Evolutionary conservation across 2,888 invertebrate species (phyloP), one percentile per base, ranked within the genome.

Genomic region (Lithodes maja): DNA sequence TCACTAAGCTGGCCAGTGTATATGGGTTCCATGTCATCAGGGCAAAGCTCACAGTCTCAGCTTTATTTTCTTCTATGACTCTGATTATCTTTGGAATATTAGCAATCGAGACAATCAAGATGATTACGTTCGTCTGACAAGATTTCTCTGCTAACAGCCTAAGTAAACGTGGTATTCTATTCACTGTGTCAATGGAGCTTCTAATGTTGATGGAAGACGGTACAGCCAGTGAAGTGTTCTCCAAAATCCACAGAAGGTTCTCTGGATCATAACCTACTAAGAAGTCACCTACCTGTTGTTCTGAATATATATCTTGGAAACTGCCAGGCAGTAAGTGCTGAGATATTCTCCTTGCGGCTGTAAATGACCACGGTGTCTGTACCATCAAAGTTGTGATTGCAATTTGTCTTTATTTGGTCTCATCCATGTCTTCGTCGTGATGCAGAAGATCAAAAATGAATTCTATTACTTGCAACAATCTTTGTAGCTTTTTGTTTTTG

Each of bases 401-500:
- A 61, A 85, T 78, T 61, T 85, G 77, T 3, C 12, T 50, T n/a
- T 52, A 3, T n/a, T n/a, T 78, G 1, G 12, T 69, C 53, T 78
- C 68, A 49, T 54, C 71, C 50, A 85, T 50, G 3, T 33, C 52
- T 3, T 78, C 78, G 17, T n/a, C 12, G 3, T 17, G 3, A n/a
- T n/a, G 12, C 1, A 85, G n/a, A 2, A 85, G 78, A 61, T 54
- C 85, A 50, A 61, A 55, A 50, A 85, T 68, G 3, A 85, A 85
- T 50, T 85, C 78, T 78, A 85, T 78, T 15, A 85, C 85, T 78
- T 33, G 85, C 15, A 78, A 52, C 33, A 85, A 85, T 77, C 85
- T 85, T 53, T 85, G 85, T 17, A 85, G n/a, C 17, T 68, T 61
- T 54, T 85, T 85, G 3, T 78, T 61, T n/a, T 78, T 78, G 33